Conservation (phyloP, 2,113 vertebrate species). For the Limanda limanda region DNA sequence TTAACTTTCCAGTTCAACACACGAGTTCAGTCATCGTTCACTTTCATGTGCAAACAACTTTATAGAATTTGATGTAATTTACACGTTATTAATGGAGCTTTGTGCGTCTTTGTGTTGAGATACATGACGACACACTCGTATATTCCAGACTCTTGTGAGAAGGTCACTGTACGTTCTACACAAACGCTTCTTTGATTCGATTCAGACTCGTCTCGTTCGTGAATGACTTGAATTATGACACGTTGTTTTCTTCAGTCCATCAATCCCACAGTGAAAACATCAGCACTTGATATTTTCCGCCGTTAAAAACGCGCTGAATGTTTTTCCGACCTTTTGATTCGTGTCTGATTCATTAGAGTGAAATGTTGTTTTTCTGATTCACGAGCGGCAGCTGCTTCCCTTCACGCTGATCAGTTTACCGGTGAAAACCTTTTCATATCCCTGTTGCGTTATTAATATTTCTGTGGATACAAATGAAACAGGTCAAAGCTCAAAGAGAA, state of each 20-base stretch:
- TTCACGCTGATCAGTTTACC: conserved; percentile 51
- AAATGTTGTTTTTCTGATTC: conserved; percentile 54
- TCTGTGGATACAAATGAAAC: conserved; percentile 56
- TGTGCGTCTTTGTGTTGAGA: background rate
- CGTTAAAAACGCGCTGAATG: conserved; percentile 1
- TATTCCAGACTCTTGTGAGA: background rate
- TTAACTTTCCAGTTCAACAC: background rate
- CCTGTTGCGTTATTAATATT: conserved; percentile 54
- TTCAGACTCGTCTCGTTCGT: background rate
- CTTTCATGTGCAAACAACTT: background rate
- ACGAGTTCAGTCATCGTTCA: background rate
- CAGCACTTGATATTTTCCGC: background rate
- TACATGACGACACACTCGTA: background rate
- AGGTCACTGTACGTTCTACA: conserved; percentile 25
- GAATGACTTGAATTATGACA: conserved; percentile 31
- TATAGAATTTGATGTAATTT: background rate
- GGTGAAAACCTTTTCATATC: conserved; percentile 38
- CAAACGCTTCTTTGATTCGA: background rate
- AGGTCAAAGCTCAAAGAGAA: conserved; percentile 41
- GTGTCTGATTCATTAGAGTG: conserved; percentile 50
- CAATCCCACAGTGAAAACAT: conserved; percentile 4
- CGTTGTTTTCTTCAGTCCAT: conserved; percentile 12
- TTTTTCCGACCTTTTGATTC: conserved; percentile 55
- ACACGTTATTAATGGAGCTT: background rate
- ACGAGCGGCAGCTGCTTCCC: conserved; percentile 46